Evolutionary conservation across 1,140 invertebrate genomes (phyloP).

Genomic region (Eueides isabella): DNA sequence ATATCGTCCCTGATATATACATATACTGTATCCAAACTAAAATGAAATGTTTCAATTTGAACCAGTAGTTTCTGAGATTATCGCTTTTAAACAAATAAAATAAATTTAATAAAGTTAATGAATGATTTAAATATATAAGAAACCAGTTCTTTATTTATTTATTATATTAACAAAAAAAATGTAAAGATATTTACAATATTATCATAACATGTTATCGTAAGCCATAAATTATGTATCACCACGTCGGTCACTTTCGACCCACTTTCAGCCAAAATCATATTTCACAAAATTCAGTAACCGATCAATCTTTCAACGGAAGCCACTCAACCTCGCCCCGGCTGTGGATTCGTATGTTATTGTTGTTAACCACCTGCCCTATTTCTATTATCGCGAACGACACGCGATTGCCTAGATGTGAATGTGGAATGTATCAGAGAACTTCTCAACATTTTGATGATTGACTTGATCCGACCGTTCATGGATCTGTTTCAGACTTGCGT

Average conservation of each 20-base stretch:
- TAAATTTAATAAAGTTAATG: no score
- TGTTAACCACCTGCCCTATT: constrained; percentile 66
- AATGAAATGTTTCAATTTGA: no score
- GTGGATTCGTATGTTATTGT: constrained; percentile 65
- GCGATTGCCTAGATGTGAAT: constrained; percentile 56
- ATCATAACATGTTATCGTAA: neutral
- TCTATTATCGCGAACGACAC: constrained; percentile 60
- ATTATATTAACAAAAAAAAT: neutral
- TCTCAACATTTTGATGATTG: constrained; percentile 24
- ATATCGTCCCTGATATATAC: no score
- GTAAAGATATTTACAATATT: neutral
- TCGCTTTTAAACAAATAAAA: no score
- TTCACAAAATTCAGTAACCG: constrained; percentile 44
- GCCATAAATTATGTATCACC: constrained; percentile 9
- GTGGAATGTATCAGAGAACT: constrained; percentile 43
- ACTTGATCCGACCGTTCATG: neutral
- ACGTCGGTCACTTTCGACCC: constrained; percentile 17
- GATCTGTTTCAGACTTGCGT: neutral
- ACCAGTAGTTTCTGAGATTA: no score
- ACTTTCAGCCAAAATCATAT: constrained; percentile 39
- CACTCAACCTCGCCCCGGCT: constrained; percentile 62
- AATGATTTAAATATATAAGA: no score
- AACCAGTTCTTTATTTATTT: no score
- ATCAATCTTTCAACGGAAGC: constrained; percentile 54
- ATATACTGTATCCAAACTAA: no score